Evolutionary conservation across 2,888 invertebrate species (phyloP).

Genomic region (Acrobasis repandana): DNA sequence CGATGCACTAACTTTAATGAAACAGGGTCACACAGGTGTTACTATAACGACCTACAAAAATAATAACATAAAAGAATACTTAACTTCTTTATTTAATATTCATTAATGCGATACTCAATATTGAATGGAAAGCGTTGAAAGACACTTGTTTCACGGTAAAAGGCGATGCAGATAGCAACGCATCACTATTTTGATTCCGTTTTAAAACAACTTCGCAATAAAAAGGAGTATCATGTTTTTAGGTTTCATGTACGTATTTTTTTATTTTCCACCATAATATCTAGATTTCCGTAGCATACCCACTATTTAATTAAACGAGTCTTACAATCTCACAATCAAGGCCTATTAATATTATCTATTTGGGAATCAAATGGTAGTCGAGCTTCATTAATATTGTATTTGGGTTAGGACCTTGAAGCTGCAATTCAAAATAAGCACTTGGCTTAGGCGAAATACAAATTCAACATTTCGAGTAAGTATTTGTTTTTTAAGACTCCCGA

Average conservation of each 20-base stretch:
- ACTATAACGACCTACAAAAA: constrained; percentile 4
- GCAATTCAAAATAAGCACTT: constrained; percentile 29
- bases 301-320: constrained; percentile 11
- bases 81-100: constrained; percentile 17
- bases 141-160: not conserved
- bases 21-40: not conserved
- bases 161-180: too few relatives aligned
- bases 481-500: not conserved
- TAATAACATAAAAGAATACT: not conserved
- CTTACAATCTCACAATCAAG: constrained; percentile 18
- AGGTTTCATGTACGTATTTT: too few relatives aligned
- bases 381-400: constrained; percentile 36
- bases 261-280: too few relatives aligned
- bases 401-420: constrained; percentile 29
- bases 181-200: too few relatives aligned
- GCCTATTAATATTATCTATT: constrained; percentile 14
- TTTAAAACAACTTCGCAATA: too few relatives aligned
- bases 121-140: not conserved
- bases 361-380: constrained; percentile 29
- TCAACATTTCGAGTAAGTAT: not conserved
- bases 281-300: constrained; percentile 1
- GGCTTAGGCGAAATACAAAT: constrained; percentile 8
- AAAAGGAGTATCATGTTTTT: too few relatives aligned
- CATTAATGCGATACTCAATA: constrained; percentile 5
- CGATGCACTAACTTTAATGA: not conserved